These are phyloP conservation scores for Empidonax alnorum DNA, from an alignment of 2,113 vertebrate genomes.

Conservation along the genomic window DNA sequence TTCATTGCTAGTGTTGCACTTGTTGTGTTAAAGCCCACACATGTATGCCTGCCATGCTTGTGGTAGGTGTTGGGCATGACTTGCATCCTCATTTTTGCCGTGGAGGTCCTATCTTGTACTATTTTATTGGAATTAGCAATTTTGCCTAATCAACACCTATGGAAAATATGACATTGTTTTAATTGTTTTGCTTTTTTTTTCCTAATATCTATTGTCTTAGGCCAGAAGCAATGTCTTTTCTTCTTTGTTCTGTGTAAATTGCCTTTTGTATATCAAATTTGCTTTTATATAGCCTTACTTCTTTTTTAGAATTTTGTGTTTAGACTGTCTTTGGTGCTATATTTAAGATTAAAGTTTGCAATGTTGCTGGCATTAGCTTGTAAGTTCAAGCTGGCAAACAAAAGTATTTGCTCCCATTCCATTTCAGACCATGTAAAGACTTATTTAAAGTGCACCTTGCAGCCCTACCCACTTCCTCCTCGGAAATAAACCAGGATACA, in stretches of 20 bases:
- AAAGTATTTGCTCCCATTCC: conserved; percentile 23
- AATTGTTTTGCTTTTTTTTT: background rate
- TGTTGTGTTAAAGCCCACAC: background rate
- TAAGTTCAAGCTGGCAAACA: background rate
- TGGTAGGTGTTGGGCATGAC: background rate
- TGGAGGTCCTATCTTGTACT: background rate
- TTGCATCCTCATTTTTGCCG: background rate
- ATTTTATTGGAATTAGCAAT: background rate
- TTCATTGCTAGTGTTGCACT: background rate
- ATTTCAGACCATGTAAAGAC: background rate
- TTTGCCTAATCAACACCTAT: background rate
- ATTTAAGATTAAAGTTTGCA: background rate
- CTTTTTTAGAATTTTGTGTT: background rate
- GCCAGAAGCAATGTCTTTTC: background rate
- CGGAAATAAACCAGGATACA: background rate
- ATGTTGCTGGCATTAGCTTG: background rate
- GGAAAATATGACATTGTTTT: background rate
- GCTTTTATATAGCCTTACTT: background rate
- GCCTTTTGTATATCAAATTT: background rate
- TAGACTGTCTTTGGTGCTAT: background rate
- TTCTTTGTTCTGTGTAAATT: background rate
- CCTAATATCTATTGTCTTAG: background rate
- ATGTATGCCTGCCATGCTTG: accelerated
- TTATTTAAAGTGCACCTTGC: background rate
- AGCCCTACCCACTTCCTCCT: background rate